Evolutionary conservation across 2,113 vertebrate genomes (phyloP).

Genomic region (Amazona vittata): DNA sequence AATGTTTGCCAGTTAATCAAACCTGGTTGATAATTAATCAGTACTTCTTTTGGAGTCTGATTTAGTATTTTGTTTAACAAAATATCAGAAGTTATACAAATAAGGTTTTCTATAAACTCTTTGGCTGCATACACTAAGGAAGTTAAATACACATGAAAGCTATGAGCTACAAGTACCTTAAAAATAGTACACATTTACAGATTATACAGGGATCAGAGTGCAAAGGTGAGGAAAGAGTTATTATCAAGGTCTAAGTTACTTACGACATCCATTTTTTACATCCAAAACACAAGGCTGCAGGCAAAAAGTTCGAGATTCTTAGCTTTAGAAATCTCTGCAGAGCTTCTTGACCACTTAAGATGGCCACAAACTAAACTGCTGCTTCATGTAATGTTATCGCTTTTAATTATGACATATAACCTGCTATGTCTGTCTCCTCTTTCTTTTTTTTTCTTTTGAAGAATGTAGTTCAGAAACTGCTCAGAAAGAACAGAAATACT

Average conservation of each 20-base stretch:
- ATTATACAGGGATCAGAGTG: slow-evolving; percentile 49
- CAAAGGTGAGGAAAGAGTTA: slow-evolving; percentile 24
- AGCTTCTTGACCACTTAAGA: neutral
- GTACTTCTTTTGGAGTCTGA: slow-evolving; percentile 12
- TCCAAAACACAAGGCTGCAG: slow-evolving; percentile 29
- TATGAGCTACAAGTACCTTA: slow-evolving; percentile 26
- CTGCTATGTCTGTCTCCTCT: neutral
- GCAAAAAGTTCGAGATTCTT: neutral
- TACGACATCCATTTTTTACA: slow-evolving; percentile 30
- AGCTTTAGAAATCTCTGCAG: neutral
- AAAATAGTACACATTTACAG: slow-evolving; percentile 63
- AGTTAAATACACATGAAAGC: slow-evolving; percentile 46
- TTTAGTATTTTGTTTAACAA: slow-evolving; percentile 4
- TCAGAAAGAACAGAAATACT: slow-evolving; percentile 60
- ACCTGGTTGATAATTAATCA: neutral
- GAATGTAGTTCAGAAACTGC: slow-evolving; percentile 46
- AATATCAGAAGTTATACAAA: neutral
- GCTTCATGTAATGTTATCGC: neutral
- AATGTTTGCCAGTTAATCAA: neutral
- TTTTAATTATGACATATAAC: slow-evolving; percentile 37
- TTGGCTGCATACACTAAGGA: slow-evolving; percentile 62
- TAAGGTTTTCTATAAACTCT: slow-evolving; percentile 59
- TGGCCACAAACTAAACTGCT: neutral
- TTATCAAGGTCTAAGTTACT: slow-evolving; percentile 27
- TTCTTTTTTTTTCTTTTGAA: slow-evolving; percentile 30